Percentiles rank a stretch among this genome's conserved stretches.
phyloP scores from a whole-genome alignment of 2,113 vertebrate species.

The Myrmecobius fasciatus region DNA sequence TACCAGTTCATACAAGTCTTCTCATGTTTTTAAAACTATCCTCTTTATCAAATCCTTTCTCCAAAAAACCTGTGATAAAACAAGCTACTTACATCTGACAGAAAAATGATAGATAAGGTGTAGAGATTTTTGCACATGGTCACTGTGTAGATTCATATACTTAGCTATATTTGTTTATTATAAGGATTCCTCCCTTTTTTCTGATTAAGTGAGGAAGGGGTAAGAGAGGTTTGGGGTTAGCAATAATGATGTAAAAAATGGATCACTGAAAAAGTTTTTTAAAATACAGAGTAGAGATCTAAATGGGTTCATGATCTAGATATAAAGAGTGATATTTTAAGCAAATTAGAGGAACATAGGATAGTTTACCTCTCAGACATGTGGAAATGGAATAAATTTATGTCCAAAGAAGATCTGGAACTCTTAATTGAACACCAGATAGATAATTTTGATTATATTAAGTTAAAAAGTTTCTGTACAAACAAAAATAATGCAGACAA shows the following conservation, averaged over 20 bases:
- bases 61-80: not conserved
- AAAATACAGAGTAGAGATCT: not conserved
- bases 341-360: no score
- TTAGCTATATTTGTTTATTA: not conserved
- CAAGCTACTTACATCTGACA: not conserved
- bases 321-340: no score
- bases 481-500: no score
- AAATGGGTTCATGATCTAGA: no score
- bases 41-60: not conserved
- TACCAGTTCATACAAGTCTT: not conserved
- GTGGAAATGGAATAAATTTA: no score
- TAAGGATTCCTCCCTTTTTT: not conserved
- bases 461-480: no score
- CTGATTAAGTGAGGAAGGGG: not conserved
- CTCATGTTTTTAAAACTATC: not conserved
- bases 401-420: no score
- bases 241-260: not conserved
- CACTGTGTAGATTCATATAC: not conserved
- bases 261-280: not conserved
- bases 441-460: no score
- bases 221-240: not conserved
- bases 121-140: not conserved
- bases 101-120: not conserved
- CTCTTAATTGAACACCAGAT: no score
- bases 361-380: no score